Base-by-base conservation (phyloP, 2,797 vertebrate genomes). In the Siniperca undulata region DNA sequence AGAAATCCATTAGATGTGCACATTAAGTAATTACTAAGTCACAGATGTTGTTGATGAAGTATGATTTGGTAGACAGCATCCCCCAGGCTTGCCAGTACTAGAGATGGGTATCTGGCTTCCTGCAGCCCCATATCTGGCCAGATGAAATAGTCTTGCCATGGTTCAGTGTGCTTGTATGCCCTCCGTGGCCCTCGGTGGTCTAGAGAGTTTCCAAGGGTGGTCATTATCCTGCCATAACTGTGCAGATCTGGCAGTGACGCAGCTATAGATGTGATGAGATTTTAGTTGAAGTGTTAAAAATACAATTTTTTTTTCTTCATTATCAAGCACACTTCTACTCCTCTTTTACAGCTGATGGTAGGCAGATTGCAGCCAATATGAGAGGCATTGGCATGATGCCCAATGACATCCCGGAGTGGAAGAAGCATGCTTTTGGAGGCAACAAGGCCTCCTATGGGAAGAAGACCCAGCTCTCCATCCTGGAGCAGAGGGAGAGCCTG, bases 341-440 rank as follows among this genome's bases (percentile, higher is more conserved):
- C 42, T 78, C 50, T 44, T 24, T 59, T 44, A 0, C 85, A 99
- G 98, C 87, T 77, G 99, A 99, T 50, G 99, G 99, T 27, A 95
- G 98, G 82, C 98, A 99, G 95, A 99, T 99, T 64, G 99, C 99
- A 17, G 99, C 98, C 78, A 99, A 99, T 93, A 99, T 99, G 98
- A 91, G 99, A 73, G 99, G 98, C 44, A 99, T 99, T 77, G 98
- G 98, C 78, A 98, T 99, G 98, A 99, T 99, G 99, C 98, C 98
- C 72, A 99, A 97, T 0, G 98, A 99, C 91, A 99, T 99, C 91
- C 99, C 99, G 0, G 98, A 99, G 92, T 99, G 99, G 99, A 99
- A 99, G 96, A 99, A 99, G 81, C 98, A 99, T 42, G 99, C 98
- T 0, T 99, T 99, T 84, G 98, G 99, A 46, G 99, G 99, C 77